Base-by-base conservation (phyloP, 2,888 invertebrate genomes). In the Heliconius ethilla region DNA sequence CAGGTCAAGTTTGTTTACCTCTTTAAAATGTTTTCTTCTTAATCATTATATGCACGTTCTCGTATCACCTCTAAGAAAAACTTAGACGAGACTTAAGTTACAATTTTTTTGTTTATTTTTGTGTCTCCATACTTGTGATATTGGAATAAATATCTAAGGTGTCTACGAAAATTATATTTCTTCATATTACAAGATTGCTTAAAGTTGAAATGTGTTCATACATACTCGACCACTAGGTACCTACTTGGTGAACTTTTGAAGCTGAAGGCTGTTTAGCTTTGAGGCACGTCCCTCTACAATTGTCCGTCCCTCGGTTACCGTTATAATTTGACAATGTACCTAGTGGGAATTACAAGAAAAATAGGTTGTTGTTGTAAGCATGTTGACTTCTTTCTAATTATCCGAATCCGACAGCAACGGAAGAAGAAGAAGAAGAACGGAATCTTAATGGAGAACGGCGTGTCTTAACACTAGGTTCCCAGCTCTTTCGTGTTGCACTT, bases 1-100 rank as follows among this genome's bases (percentile, higher is more conserved):
- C 37, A 59, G 72, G 33, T 72, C 55, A 55, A 33, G 33, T 72
- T 72, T 72, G 55, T 72, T 72, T 72, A 59, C 70, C n/a, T n/a
- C 11, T 70, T 29, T 55, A 72, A 59, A 37, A 37, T 18, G 25
- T 45, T 11, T 69, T 3, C 25, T 13, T n/a, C 7, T 45, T 15
- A 66, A 40, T 40, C 13, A 69, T 69, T 40, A 40, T 22, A 10
- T 33, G 3, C 22, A 59, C 11, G 11, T 55, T 2, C 25, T 6
- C 22, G 13, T n/a, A n/a, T 18, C 6, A 67, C 10, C n/a, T 37
- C 11, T 22, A 22, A 37, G n/a, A 67, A 11, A 22, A 67, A 66
- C n/a, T 33, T 33, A 33, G n/a, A 51, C 6, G 18, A 2, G 6
- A 51, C 51, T 18, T 51, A 51, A 18, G 7, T 7, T 51, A 51